Base-by-base conservation (phyloP, 2,113 vertebrate species). In the Hippocampus zosterae region DNA sequence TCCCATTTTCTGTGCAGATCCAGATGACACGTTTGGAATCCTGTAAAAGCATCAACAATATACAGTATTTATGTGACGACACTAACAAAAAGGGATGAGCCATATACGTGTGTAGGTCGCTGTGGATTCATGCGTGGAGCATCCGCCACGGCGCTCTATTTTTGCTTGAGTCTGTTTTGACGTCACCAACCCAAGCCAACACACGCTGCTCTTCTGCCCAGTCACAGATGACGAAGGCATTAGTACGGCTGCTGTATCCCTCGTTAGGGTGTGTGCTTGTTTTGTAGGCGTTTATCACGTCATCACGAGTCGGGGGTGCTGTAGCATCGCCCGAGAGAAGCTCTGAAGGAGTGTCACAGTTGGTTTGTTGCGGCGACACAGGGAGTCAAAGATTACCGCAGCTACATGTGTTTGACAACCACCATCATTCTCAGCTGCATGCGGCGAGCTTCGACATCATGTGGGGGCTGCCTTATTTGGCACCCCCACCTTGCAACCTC, bases 91-190 rank as follows among this genome's bases (percentile, higher is more conserved):
- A 27, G 16, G 63, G 21, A 59, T 52, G 21, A 37, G 12, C 57
- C 19, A 6, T 50, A 5, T 19, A 16, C 0, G 46, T 18, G 15
- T 18, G 46, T 6, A 50, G 5, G 18, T 62, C 65, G 62, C 18
- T 64, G 77, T 71, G 74, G 73, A 70, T 77, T 81, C 85, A 83
- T 74, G 84, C 60, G 78, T 62, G 46, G 16, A 50, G 55, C 61
- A 56, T 71, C 75, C 37, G 57, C 67, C 67, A 52, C 16, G 59
- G 48, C 59, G 62, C 44, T 72, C 88, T 90, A 88, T 91, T 88
- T 90, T 87, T 89, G 89, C 68, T 73, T 42, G 77, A 79, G 42
- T 74, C 44, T 33, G 64, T 70, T 70, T 29, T 70, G 81, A 85
- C 76, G 67, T 88, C 83, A 83, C 70, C 9, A 3, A 0, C 18